These are phyloP conservation scores for Galeopterus variegatus DNA, from an alignment of 2,113 vertebrate species.

Conservation along the genomic window DNA sequence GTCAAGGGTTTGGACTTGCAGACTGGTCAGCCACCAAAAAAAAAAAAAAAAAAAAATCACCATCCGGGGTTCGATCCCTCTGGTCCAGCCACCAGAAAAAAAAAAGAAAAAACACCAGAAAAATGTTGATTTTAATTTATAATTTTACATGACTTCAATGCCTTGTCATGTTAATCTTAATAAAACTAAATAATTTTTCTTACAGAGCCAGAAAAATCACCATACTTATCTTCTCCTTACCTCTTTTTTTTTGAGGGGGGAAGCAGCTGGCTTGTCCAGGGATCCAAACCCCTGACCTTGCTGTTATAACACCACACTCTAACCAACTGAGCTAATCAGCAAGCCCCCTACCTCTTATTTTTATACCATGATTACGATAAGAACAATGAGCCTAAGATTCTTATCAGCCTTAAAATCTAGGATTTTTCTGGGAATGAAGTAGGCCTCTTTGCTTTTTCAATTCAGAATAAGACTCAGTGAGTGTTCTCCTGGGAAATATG, in stretches of 20 bases:
- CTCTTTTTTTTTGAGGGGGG: background rate
- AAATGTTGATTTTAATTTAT: conserved; percentile 52
- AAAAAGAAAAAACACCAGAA: conserved; percentile 49
- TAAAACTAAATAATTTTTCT: conserved; percentile 63
- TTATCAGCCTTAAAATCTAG: conserved; percentile 18
- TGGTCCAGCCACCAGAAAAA: background rate
- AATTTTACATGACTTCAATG: conserved; percentile 35
- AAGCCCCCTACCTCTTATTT: background rate
- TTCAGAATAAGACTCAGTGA: conserved; percentile 29
- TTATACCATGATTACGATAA: conserved; percentile 28
- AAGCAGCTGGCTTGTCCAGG: too few relatives aligned
- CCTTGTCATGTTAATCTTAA: conserved; percentile 59
- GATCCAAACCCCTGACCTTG: too few relatives aligned
- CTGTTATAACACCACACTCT: too few relatives aligned
- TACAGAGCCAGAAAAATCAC: conserved; percentile 27
- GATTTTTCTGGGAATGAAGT: conserved; percentile 43
- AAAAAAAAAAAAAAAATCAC: too few relatives aligned
- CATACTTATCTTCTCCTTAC: background rate
- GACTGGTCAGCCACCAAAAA: too few relatives aligned
- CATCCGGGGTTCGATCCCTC: too few relatives aligned
- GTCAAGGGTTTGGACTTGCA: too few relatives aligned
- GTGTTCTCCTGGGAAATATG: background rate
- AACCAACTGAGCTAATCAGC: too few relatives aligned
- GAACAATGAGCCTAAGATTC: background rate
- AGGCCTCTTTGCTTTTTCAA: background rate